Evolutionary conservation across 64 coral and sea anemone genomes (phyloP), one percentile per base, ranked within the genome.

Genomic region (Pocillopora damicornis): DNA sequence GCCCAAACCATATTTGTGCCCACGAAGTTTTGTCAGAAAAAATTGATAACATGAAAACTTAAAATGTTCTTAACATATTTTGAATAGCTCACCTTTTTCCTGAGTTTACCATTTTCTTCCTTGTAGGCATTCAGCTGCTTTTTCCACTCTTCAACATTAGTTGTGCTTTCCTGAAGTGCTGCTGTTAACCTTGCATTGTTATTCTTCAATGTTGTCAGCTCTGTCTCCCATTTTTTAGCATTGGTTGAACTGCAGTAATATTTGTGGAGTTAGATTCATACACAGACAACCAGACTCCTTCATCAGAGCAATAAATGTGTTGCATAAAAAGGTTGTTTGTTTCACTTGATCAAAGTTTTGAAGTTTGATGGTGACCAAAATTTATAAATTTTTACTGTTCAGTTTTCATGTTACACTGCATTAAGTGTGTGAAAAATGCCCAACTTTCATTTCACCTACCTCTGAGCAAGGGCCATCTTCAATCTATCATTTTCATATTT

Each of bases 401-500:
- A 30, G 30, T 30, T 30, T 30, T 30, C 30, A 30, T 30, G 30
- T 0, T 30, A 30, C 30, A 30, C 30, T 30, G 30, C 30, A 30
- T 30, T 30, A 30, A 30, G 30, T 30, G 30, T 30, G 30, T 30
- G 30, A 64, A 35, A 59, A 30, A 9, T 37, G 36, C 64, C 25
- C 13, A 77, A 17, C 16, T 77, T 77, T 58, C 51, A 62, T 12
- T 61, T 35, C 14, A 5, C 58, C 23, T 62, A 98, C 96, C 96
- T 98, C 76, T 98, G 96, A 9, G 96, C 96, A 35, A 98, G 58
- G n/a, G 96, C 96, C 89, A 98, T 94, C 78, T 98, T 98, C 9
- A 98, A 83, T 76, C 93, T 83, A n/a, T 98, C 96, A 90, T 98
- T 98, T 90, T 98, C 96, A 92, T 98, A 98, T 83, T 95, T 95